These are phyloP conservation scores for Pongo abelii DNA, from an alignment of 2,113 vertebrate genomes.

Conservation along the genomic window DNA sequence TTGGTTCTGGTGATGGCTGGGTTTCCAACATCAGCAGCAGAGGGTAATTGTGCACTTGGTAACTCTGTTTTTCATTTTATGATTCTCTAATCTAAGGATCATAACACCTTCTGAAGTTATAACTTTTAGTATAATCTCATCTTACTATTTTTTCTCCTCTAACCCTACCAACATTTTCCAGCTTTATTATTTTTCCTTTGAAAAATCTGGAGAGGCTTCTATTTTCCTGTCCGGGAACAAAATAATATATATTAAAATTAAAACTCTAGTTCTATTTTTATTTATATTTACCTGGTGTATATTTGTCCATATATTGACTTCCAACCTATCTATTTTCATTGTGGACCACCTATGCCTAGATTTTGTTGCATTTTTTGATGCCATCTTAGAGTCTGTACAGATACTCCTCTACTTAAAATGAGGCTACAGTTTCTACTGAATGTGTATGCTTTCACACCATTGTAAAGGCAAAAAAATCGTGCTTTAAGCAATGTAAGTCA, in stretches of 20 bases:
- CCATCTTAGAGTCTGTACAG: not conserved
- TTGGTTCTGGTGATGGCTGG: not conserved
- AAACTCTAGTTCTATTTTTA: not conserved
- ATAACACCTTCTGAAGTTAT: not conserved
- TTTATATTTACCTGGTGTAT: not conserved
- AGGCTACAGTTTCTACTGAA: not conserved
- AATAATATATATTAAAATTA: not conserved
- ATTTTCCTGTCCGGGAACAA: not conserved
- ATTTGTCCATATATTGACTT: not conserved
- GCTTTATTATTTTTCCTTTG: not conserved
- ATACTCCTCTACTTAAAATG: not conserved
- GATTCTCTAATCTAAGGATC: fast-evolving
- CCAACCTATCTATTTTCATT: not conserved
- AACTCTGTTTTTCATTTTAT: not conserved
- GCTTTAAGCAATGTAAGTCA: not conserved
- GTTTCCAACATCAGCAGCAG: not conserved
- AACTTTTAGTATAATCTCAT: not conserved
- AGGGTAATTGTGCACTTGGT: not conserved
- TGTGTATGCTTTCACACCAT: not conserved
- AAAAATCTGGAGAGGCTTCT: not conserved
- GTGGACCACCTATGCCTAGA: not conserved
- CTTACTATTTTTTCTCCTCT: not conserved
- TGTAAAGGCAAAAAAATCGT: not conserved
- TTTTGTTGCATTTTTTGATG: not conserved
- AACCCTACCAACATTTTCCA: not conserved